Percentiles rank a stretch among this genome's conserved stretches.
phyloP scores from a whole-genome alignment of 2,888 invertebrate genomes.

The Brachylomia viminalis region DNA sequence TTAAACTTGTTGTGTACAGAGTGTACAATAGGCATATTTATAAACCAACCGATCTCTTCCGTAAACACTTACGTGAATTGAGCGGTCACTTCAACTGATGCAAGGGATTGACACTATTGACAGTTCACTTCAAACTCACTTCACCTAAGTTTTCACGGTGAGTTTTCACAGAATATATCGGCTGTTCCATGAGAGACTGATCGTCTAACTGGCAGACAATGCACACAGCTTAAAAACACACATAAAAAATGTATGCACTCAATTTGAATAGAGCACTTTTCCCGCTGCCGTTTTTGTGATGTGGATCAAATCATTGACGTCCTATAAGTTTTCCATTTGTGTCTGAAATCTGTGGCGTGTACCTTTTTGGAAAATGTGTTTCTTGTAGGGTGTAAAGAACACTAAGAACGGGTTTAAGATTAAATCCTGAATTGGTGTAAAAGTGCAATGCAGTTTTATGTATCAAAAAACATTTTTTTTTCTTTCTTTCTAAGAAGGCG shows the following conservation, averaged over 20 bases:
- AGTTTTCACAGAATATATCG: neutral
- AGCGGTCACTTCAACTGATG: no score
- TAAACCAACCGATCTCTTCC: neutral
- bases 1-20: constrained; percentile 24
- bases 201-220: no score
- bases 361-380: no score
- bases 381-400: no score
- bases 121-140: no score
- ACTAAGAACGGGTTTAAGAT: no score
- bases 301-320: neutral
- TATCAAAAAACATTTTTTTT: no score
- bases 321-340: neutral
- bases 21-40: neutral
- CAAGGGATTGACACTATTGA: no score
- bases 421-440: no score
- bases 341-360: neutral
- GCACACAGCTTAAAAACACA: neutral
- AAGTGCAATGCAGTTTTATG: no score
- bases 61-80: no score
- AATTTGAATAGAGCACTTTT: neutral
- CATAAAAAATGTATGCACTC: neutral
- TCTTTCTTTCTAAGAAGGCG: no score
- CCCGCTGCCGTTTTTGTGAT: neutral
- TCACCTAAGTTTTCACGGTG: neutral
- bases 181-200: neutral